phyloP scores from a whole-genome alignment of 2,888 invertebrate species.

The Eurois occulta region DNA sequence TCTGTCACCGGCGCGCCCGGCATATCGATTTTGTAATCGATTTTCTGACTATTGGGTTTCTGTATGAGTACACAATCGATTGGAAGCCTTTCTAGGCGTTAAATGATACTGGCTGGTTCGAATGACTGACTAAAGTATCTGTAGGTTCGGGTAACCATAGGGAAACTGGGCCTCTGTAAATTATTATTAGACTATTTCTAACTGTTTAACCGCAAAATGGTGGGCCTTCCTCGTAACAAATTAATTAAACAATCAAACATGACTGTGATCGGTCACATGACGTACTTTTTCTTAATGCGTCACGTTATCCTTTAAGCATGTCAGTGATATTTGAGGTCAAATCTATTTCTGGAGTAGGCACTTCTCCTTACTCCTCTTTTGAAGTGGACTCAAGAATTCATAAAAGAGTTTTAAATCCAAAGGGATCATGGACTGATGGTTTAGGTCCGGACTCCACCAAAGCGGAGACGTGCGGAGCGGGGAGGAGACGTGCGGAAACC shows the following conservation, averaged over 20 bases:
- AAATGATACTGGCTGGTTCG: background rate
- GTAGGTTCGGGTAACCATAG: background rate
- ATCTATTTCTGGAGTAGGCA: conserved; percentile 12
- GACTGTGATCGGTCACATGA: background rate
- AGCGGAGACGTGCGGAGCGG: too few species aligned
- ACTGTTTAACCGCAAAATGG: background rate
- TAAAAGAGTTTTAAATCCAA: background rate
- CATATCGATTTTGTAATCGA: conserved; percentile 53
- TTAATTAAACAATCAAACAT: background rate
- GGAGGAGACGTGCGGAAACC: too few species aligned
- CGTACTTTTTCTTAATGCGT: background rate
- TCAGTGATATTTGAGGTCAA: conserved; percentile 1
- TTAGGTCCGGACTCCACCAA: background rate
- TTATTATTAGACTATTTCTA: conserved; percentile 10
- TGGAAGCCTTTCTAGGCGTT: conserved; percentile 9
- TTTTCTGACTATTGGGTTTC: conserved; percentile 26
- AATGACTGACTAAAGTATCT: background rate
- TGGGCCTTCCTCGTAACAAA: background rate
- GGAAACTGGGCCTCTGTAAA: background rate
- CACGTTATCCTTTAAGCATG: background rate
- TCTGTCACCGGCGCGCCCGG: conserved; percentile 8
- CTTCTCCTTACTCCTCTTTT: conserved; percentile 2
- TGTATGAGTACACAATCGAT: conserved; percentile 25
- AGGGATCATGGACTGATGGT: conserved; percentile 1
- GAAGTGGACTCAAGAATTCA: too few species aligned